phyloP scores from a whole-genome alignment of 92 coral and sea anemone genomes.

The Epizoanthus stellaris region DNA sequence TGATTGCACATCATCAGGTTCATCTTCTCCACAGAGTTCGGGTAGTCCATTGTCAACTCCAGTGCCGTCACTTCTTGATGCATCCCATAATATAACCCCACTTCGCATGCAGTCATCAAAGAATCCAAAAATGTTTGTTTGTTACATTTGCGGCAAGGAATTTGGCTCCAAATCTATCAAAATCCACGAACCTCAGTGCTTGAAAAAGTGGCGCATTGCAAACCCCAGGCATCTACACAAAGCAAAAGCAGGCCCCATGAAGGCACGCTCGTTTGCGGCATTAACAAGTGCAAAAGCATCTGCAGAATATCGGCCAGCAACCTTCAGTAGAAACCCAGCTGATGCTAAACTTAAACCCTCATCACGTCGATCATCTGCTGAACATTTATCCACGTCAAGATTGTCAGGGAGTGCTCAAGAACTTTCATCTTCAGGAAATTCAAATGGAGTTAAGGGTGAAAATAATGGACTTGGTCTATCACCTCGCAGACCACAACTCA shows the following conservation, averaged over 20 bases:
- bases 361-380: constrained; percentile 43
- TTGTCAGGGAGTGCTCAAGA: constrained; percentile 52
- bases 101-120: constrained; percentile 72
- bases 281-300: constrained; percentile 38
- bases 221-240: constrained; percentile 84
- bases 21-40: constrained; percentile 27
- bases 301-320: constrained; percentile 29
- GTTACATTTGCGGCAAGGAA: constrained; percentile 96
- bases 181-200: constrained; percentile 97
- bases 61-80: constrained; percentile 36
- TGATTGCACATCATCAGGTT: constrained; percentile 34
- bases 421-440: constrained; percentile 37
- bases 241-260: constrained; percentile 55
- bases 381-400: constrained; percentile 37
- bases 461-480: constrained; percentile 15
- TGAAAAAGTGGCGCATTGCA: constrained; percentile 91
- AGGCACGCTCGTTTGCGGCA: constrained; percentile 68
- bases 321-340: background rate
- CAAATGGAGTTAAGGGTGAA: constrained; percentile 5
- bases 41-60: constrained; percentile 39
- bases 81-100: constrained; percentile 35
- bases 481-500: constrained; percentile 69
- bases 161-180: constrained; percentile 89
- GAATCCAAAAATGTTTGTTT: constrained; percentile 83
- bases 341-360: constrained; percentile 27